Base-by-base conservation (phyloP, 2,113 vertebrate genomes). In the Pelvicachromis taeniatus region DNA sequence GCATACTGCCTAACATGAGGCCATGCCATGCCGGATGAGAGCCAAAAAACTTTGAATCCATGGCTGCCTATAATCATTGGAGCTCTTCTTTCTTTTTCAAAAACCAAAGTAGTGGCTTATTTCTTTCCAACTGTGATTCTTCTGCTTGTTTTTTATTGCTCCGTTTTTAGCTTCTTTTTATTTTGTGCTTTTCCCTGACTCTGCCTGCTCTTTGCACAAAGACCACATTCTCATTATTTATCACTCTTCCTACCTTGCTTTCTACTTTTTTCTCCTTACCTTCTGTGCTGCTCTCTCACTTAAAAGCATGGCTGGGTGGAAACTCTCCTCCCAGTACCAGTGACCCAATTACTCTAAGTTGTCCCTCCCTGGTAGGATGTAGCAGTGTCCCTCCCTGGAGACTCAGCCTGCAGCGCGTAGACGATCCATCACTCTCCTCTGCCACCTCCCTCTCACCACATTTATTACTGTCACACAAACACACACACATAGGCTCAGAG, bases 341-440 rank as follows among this genome's bases (percentile, higher is more conserved):
- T 95, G 94, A 95, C 95, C 94, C 92, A 94, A 93, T 95, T 95
- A 95, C 93, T 94, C 89, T 92, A 92, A 94, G 93, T 93, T 91
- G 91, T 93, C 87, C 91, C 93, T 90, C 85, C 88, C 70, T 80
- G 56, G 87, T 89, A 79, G 85, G 89, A 92, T 92, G 93, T 78
- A 83, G 91, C 93, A 33, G 54, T 55, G 85, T 90, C 87, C 85
- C 82, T 92, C 95, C 91, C 90, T 16, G 31, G 93, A 91, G 95
- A 93, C 73, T 84, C 86, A 56, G 87, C 92, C 90, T 82, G 87
- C 91, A 78, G 90, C 65, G 19, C 82, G 59, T 55, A 84, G 86
- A 90, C 17, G 58, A 94, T 95, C 94, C 86, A 93, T 95, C 93
- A 93, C 90, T 89, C 92, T 87, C 58, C 80, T 48, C 84, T 88